Evolutionary conservation across 2,888 invertebrate genomes (phyloP), one percentile per base, ranked within the genome.

Genomic region (Rhopalosiphum nymphaeae): DNA sequence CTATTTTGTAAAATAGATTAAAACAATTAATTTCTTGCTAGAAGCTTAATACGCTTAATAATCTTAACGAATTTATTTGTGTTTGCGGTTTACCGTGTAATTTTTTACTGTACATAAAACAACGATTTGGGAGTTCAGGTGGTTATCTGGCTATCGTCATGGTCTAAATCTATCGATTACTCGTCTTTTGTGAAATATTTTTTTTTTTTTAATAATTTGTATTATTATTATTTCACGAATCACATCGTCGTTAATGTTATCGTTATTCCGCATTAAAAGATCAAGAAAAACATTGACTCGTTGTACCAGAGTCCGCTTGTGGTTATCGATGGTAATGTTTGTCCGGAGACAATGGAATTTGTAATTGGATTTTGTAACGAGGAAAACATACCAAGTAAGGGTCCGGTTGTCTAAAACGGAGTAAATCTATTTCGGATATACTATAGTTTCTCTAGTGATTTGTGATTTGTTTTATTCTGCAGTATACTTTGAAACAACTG

Each of bases 401-500:
- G 56, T 7, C 2, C 13, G 25, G 9, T 57, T 26, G n/a, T 56
- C 85, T 11, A 25, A 36, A 46, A 25, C 13, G 46, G n/a, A 53
- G 78, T 87, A 92, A 88, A 94, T 94, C 78, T 87, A 1, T 61
- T 94, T 26, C 56, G 53, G 3, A 10, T 5, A 36, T 91, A 84
- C 13, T 91, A 53, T 53, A 78, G 61, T 36, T 46, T 21, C 53
- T 53, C 67, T 91, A 46, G 46, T 91, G 85, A 90, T 88, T 53
- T 67, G 89, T 91, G 78, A 36, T 91, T 42, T 94, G 11, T 86
- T 36, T 26, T 93, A 7, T 57, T 26, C 5, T 95, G 26, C 97
- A 97, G 98, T 98, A 16, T 98, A 98, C 96, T 99, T 97, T 96
- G 99, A 99, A 96, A 98, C 99, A 1, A 98, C 99, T 0, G 99